These are phyloP conservation scores for Nephrotoma appendiculata DNA, from an alignment of 2,888 invertebrate genomes.

Conservation along the genomic window DNA sequence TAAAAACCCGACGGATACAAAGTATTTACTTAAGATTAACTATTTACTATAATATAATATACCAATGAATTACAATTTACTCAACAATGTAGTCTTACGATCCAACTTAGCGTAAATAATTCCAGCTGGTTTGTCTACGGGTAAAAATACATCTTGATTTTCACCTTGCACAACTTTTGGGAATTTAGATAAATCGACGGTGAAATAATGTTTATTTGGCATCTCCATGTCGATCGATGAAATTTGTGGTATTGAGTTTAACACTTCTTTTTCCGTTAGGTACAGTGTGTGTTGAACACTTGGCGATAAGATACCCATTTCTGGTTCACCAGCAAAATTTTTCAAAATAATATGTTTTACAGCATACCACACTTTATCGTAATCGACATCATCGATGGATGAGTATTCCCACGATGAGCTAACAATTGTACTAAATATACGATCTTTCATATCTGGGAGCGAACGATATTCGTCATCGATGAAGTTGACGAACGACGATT, in stretches of 20 bases:
- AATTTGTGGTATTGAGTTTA: slow-evolving; percentile 54
- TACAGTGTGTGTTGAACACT: slow-evolving; percentile 70
- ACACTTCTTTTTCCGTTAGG: slow-evolving; percentile 49
- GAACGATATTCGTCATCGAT: slow-evolving; percentile 66
- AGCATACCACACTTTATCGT: slow-evolving; percentile 51
- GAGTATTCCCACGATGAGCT: slow-evolving; percentile 62
- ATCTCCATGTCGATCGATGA: slow-evolving; percentile 57
- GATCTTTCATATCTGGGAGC: slow-evolving; percentile 56
- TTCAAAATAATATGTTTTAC: slow-evolving; percentile 56
- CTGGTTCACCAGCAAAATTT: slow-evolving; percentile 62
- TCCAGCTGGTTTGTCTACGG: slow-evolving; percentile 65
- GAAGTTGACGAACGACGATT: slow-evolving; percentile 67
- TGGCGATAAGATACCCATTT: slow-evolving; percentile 55
- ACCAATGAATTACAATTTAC: slow-evolving; percentile 20
- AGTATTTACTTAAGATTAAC: neutral
- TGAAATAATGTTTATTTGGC: slow-evolving; percentile 71
- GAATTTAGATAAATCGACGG: slow-evolving; percentile 60
- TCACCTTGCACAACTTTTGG: slow-evolving; percentile 47
- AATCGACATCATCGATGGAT: slow-evolving; percentile 46
- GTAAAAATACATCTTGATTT: slow-evolving; percentile 55
- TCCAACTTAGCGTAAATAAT: slow-evolving; percentile 59
- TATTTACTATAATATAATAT: neutral
- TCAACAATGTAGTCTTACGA: slow-evolving; percentile 29
- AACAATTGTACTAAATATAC: slow-evolving; percentile 61
- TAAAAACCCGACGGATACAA: neutral